Base-by-base conservation (phyloP, 2,888 invertebrate species). In the Sturmia bella region DNA sequence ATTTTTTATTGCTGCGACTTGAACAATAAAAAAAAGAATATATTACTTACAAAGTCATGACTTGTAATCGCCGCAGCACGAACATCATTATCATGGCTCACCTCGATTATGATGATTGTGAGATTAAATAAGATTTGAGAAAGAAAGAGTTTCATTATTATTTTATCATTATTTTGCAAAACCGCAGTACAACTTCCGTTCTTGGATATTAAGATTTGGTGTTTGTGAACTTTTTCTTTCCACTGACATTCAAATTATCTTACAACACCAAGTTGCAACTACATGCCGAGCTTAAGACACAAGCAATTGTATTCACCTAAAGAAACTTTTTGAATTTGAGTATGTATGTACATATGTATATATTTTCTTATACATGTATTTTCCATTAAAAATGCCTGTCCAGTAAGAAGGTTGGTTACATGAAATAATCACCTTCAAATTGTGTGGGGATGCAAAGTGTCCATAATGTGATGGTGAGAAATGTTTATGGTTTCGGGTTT, bases 161-260 rank as follows among this genome's bases (percentile, higher is more conserved):
- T 64, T 61, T 79, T 37, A 80, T 70, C 61, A 68, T 73, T 73
- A 81, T 69, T 77, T 54, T 64, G 64, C 78, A 78, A 82, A 82
- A 82, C 82, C 82, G 78, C 82, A 82, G 63, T 72, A 17, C 78
- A 82, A 82, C 82, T 82, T 82, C 82, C 82, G 82, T 75, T 82
- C 69, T 27, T 66, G 41, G 41, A 43, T 68, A 57, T 66, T 57
- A 4, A 64, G 73, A 45, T 43, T 39, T 69, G 45, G 27, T 11
- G 32, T 43, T 39, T 52, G 50, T 45, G 1, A 52, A 50, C 37
- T 56, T 17, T 17, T 32, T 13, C 15, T 37, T 37, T 52, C 32
- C 79, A 54, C 39, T 66, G 43, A 54, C 61, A 61, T 50, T 43
- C 69, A 57, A 59, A 52, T 64, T 72, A 32, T 32, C 32, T 32